Evolutionary conservation across 2,797 vertebrate genomes (phyloP).

Genomic region (Lepidocolaptes lacrymiger): DNA sequence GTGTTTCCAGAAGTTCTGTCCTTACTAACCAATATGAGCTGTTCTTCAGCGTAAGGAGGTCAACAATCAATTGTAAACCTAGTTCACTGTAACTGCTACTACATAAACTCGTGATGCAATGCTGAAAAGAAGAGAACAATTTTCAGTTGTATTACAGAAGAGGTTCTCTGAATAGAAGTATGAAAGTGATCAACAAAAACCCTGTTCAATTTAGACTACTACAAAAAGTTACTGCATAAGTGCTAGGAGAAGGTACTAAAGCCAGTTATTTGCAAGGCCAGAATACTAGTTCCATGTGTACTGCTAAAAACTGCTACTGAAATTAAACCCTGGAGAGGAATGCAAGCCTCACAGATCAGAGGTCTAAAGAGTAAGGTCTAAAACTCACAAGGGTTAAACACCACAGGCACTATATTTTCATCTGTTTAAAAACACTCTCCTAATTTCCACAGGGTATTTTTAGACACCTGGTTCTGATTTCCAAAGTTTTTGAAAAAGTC

Average conservation of each 20-base stretch:
- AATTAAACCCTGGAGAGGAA: neutral
- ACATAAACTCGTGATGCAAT: conserved; percentile 89
- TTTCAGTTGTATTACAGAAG: neutral
- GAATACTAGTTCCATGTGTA: neutral
- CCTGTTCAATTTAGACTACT: neutral
- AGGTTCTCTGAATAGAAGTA: neutral
- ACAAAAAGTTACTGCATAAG: neutral
- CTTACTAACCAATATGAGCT: conserved; percentile 96
- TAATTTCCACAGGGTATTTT: neutral
- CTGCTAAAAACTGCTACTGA: neutral
- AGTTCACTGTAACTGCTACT: conserved; percentile 89
- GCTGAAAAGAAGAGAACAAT: conserved; percentile 68
- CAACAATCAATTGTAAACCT: conserved; percentile 89
- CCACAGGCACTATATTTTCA: neutral
- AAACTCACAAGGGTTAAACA: neutral
- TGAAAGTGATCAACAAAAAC: neutral
- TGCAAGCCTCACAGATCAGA: neutral
- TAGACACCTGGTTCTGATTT: neutral
- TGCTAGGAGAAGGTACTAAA: neutral
- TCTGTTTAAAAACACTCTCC: neutral
- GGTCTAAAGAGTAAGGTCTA: neutral
- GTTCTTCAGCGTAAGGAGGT: conserved; percentile 87
- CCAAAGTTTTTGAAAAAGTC: neutral
- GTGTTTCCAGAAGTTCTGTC: conserved; percentile 93
- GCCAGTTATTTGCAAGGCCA: neutral